A percentile compares a stretch with the other conserved stretches of the same genome.
These are phyloP conservation scores for Sialis lutaria DNA, from an alignment of 2,888 invertebrate genomes.

Conservation along the genomic window DNA sequence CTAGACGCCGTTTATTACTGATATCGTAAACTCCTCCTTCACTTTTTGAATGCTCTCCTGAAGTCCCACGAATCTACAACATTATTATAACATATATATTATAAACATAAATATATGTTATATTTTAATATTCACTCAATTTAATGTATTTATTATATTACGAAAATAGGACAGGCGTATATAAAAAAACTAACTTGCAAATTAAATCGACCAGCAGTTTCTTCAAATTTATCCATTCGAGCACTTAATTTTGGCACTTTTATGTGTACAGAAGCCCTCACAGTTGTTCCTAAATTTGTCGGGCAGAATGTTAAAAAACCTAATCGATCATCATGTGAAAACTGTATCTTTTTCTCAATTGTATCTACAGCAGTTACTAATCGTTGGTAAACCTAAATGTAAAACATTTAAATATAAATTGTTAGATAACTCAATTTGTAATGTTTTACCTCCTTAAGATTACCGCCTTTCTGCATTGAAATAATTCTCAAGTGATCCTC, in stretches of 20 bases:
- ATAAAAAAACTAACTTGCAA: constrained; percentile 17
- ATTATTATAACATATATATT: too few species aligned
- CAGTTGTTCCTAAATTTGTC: constrained; percentile 46
- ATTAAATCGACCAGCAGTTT: constrained; percentile 27
- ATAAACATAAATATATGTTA: too few species aligned
- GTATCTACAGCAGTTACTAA: constrained; percentile 30
- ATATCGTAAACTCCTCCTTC: constrained; percentile 31
- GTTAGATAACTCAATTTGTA: too few species aligned
- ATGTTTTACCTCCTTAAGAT: constrained; percentile 52
- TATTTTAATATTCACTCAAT: too few species aligned
- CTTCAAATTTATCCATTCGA: constrained; percentile 23
- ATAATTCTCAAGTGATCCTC: constrained; percentile 95
- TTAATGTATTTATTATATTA: too few species aligned
- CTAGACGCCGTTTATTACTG: constrained; percentile 31
- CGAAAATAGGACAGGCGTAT: too few species aligned
- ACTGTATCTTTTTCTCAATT: constrained; percentile 31
- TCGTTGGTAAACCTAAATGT: constrained; percentile 20
- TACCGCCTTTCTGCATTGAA: constrained; percentile 92
- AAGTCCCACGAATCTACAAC: constrained; percentile 16
- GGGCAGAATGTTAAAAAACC: constrained; percentile 59
- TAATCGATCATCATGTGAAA: constrained; percentile 37
- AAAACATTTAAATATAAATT: constrained; percentile 12
- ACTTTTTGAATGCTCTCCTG: constrained; percentile 30
- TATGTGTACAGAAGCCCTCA: constrained; percentile 37
- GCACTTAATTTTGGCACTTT: constrained; percentile 29